Evolutionary conservation across 2,888 invertebrate species (phyloP).

Genomic region (Xestia xanthographa): DNA sequence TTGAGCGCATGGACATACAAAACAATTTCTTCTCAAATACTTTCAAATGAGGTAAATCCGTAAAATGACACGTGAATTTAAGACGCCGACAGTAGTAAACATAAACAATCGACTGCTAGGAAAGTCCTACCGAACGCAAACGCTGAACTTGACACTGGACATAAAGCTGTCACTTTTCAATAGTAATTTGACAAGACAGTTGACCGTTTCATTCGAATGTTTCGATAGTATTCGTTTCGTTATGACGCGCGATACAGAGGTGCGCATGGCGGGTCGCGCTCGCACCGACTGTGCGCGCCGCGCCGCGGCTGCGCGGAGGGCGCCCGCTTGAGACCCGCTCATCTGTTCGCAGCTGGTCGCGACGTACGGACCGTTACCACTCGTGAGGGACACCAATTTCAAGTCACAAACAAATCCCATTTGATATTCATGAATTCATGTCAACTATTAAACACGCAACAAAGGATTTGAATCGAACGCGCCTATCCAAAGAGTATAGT

Average conservation of each 20-base stretch:
- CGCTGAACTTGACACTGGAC: constrained; percentile 80
- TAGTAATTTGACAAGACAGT: constrained; percentile 70
- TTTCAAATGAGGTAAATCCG: constrained; percentile 63
- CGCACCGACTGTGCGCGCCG: constrained; percentile 78
- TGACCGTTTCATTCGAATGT: constrained; percentile 80
- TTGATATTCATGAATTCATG: constrained; percentile 73
- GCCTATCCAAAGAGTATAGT: constrained; percentile 62
- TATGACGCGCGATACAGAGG: constrained; percentile 71
- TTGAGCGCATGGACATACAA: constrained; percentile 40
- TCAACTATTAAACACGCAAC: constrained; percentile 67
- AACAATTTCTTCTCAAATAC: constrained; percentile 62
- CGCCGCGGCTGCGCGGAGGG: constrained; percentile 74
- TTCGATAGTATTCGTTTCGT: constrained; percentile 77
- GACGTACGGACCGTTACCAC: constrained; percentile 80
- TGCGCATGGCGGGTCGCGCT: constrained; percentile 87
- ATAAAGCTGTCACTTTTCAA: constrained; percentile 75
- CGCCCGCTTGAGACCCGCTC: constrained; percentile 73
- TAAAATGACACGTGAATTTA: constrained; percentile 67
- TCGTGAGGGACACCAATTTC: constrained; percentile 71
- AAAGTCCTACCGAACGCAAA: constrained; percentile 68
- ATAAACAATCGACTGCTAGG: constrained; percentile 65
- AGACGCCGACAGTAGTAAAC: constrained; percentile 78
- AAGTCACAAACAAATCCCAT: constrained; percentile 76
- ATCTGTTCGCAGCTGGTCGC: constrained; percentile 82
- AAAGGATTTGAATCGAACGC: constrained; percentile 66